A percentile compares a stretch with the other conserved stretches of the same genome.
Evolutionary conservation across 2,797 vertebrate genomes (phyloP).

Genomic region (Enteromius argenteus): DNA sequence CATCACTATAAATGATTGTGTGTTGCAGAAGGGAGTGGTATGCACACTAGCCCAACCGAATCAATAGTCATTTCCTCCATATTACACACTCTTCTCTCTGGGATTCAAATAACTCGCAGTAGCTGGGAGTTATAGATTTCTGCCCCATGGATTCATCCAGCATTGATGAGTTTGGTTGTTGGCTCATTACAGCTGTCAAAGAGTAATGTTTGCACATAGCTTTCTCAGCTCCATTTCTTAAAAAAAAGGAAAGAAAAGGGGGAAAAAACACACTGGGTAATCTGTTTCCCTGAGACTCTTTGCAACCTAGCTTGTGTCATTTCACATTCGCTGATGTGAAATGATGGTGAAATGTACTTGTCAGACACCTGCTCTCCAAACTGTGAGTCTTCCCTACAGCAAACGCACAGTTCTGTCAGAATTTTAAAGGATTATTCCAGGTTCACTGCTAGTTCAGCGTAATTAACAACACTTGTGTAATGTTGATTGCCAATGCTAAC

Average conservation of each 20-base stretch:
- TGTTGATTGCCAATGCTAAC: neutral
- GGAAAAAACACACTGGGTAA: neutral
- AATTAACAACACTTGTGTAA: neutral
- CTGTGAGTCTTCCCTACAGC: constrained; percentile 50
- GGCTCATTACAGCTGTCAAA: constrained; percentile 61
- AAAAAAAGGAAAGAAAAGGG: neutral
- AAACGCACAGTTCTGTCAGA: neutral
- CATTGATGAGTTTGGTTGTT: constrained; percentile 69
- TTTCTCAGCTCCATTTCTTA: constrained; percentile 22
- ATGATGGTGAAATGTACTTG: constrained; percentile 19
- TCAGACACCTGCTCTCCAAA: constrained; percentile 33
- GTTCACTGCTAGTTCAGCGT: neutral
- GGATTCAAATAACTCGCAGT: constrained; percentile 47
- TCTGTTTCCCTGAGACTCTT: constrained; percentile 26
- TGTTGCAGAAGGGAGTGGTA: constrained; percentile 43
- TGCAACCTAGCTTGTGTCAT: constrained; percentile 8
- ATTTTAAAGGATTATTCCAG: neutral
- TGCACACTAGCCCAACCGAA: constrained; percentile 43
- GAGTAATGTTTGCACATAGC: constrained; percentile 40
- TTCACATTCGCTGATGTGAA: neutral
- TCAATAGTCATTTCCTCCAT: constrained; percentile 59
- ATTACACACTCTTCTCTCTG: constrained; percentile 52
- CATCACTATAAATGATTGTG: constrained; percentile 27
- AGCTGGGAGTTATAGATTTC: constrained; percentile 62
- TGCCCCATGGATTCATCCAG: constrained; percentile 53